Base-by-base conservation (phyloP, 2,888 invertebrate genomes). In the Selenia dentaria region DNA sequence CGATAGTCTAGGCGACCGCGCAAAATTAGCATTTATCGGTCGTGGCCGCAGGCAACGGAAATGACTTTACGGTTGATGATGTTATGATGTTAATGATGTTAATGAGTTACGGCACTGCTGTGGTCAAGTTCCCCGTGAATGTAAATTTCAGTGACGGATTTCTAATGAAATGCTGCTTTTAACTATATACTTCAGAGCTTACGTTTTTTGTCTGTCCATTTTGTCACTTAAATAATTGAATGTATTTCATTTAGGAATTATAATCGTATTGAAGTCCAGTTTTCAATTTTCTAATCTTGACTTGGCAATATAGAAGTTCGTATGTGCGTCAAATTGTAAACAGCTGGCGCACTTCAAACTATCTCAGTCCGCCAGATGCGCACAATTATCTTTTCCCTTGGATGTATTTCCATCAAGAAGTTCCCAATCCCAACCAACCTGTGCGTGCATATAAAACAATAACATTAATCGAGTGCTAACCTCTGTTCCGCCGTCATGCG, bases 401-500 rank as follows among this genome's bases (percentile, higher is more conserved):
- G 32, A 36, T 28, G 33, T 32, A 33, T 41, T 40, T 41, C 22
- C 12, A 32, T 13, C 20, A 31, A 47, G 29, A 42, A 6, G 22
- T 51, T 25, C 39, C 48, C 37, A n/a, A n/a, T n/a, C n/a, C n/a
- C n/a, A n/a, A n/a, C n/a, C n/a, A 49, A 49, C 42, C 56, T 45
- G 45, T 45, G 40, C 43, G 51, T 57, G 36, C 46, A 51, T 51
- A 38, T 20, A 41, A 38, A 42, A 47, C 57, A 51, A 53, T 62
- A 59, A 57, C 51, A 57, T 40, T 41, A 37, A 37, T 44, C 31
- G 31, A 29, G 40, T 54, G 46, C 37, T 47, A 55, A 59, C 37
- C 59, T 62, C 57, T 51, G 42, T 55, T 57, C 40, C 54, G 53
- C 64, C 62, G 62, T 70, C 63, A 62, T 59, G 57, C 68, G 68